Percentiles rank a stretch among this genome's conserved stretches.
Evolutionary conservation across 37 sponge, comb jelly and placozoan genomes (phyloP).

Genomic region (Aplysina aerophoba): DNA sequence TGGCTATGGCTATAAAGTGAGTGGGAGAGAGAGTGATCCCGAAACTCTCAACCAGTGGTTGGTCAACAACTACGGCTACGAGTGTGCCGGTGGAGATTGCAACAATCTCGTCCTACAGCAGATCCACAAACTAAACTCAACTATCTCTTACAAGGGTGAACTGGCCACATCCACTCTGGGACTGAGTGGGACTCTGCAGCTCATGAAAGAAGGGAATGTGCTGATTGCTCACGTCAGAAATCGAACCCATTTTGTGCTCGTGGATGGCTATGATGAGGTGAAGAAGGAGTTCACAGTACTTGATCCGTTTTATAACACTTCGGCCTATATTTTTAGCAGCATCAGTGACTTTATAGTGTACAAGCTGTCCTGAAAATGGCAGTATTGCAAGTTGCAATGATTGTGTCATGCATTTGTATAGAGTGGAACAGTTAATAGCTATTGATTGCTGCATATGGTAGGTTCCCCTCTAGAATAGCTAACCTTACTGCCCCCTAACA

Average conservation of each 20-base stretch:
- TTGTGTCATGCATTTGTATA: too few relatives aligned
- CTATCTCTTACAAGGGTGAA: background rate
- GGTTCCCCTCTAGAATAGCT: too few relatives aligned
- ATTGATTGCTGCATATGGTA: too few relatives aligned
- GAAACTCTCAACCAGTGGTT: conserved; percentile 43
- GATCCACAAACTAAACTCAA: conserved; percentile 3
- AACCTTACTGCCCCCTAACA: too few relatives aligned
- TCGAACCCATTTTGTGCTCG: conserved; percentile 45
- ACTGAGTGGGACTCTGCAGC: background rate
- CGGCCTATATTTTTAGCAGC: background rate
- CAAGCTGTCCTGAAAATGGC: background rate
- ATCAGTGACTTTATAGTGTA: conserved; percentile 32
- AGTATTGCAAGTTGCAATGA: too few relatives aligned
- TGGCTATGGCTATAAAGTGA: conserved; percentile 22
- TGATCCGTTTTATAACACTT: conserved; percentile 13
- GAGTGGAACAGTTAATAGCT: too few relatives aligned
- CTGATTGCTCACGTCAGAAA: conserved; percentile 38
- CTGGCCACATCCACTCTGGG: background rate
- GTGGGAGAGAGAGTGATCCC: conserved; percentile 2
- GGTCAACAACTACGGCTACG: conserved; percentile 33
- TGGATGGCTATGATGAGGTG: conserved; percentile 3
- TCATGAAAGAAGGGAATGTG: background rate
- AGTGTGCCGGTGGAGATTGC: conserved; percentile 14
- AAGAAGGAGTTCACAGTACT: background rate
- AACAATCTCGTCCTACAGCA: conserved; percentile 6